These are phyloP conservation scores for Eunapius fragilis DNA, from an alignment of 37 sponge, comb jelly and placozoan genomes.

Conservation along the genomic window DNA sequence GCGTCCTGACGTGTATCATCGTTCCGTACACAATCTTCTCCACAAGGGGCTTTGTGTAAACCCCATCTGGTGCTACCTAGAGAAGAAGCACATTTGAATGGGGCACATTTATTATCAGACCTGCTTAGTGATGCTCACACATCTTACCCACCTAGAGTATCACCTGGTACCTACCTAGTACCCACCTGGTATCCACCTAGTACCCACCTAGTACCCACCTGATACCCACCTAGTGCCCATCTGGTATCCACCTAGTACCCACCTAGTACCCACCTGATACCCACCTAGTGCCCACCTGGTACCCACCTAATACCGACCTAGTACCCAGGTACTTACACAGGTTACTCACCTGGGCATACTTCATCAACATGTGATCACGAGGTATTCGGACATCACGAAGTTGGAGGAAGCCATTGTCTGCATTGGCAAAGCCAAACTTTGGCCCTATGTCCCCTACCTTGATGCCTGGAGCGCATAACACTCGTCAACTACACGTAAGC, in stretches of 20 bases:
- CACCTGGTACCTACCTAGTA: too few relatives aligned
- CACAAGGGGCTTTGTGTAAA: conserved; percentile 60
- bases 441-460: conserved; percentile 94
- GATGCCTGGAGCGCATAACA: conserved; percentile 81
- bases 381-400: conserved; percentile 86
- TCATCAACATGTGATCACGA: conserved; percentile 91
- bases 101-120: too few relatives aligned
- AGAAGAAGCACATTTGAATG: neutral
- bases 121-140: too few relatives aligned
- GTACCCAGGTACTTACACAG: too few relatives aligned
- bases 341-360: conserved; percentile 66
- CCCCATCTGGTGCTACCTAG: conserved; percentile 88
- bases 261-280: too few relatives aligned
- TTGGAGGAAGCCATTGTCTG: conserved; percentile 89
- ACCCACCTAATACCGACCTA: neutral
- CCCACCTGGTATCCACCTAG: too few relatives aligned
- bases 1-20: conserved; percentile 78
- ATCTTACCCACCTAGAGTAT: too few relatives aligned
- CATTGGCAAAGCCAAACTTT: conserved; percentile 73
- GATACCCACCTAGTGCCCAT: too few relatives aligned
- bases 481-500: too few relatives aligned
- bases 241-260: too few relatives aligned
- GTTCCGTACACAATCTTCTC: conserved; percentile 85
- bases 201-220: too few relatives aligned
- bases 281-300: neutral